Evolutionary conservation across 1,140 invertebrate species (phyloP).

Genomic region (Brachionus paranguensis): DNA sequence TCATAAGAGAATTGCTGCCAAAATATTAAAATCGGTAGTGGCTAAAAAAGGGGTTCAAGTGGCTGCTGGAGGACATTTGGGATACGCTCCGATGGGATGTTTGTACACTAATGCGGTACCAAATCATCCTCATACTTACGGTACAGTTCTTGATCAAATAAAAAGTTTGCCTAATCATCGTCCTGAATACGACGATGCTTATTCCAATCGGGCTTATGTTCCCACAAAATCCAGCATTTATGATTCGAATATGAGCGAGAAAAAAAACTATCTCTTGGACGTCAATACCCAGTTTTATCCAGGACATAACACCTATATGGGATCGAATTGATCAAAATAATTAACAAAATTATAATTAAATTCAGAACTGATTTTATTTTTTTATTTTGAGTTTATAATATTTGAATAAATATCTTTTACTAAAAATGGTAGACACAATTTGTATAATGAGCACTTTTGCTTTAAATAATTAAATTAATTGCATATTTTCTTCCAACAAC

Average conservation of each 20-base stretch:
- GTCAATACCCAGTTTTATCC: background rate
- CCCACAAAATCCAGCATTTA: constrained; percentile 18
- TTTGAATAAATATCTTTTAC: background rate
- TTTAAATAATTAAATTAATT: background rate
- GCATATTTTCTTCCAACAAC: background rate
- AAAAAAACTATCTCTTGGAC: background rate
- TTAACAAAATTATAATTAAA: background rate
- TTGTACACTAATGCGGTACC: background rate
- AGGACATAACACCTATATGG: background rate
- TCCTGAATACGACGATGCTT: background rate
- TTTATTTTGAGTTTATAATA: background rate
- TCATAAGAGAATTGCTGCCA: constrained; percentile 17
- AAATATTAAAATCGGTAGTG: background rate
- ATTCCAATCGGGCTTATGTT: background rate
- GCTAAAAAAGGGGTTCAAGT: constrained; percentile 10
- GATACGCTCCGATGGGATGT: constrained; percentile 30
- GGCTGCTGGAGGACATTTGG: constrained; percentile 37
- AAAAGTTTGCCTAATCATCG: constrained; percentile 33
- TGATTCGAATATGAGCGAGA: background rate
- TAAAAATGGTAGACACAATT: background rate
- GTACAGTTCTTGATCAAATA: constrained; percentile 14
- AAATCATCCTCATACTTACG: constrained; percentile 33
- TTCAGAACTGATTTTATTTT: background rate
- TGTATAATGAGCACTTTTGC: background rate
- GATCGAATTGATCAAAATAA: background rate